Base-by-base conservation (phyloP, 1,140 invertebrate species). In the Spodoptera frugiperda region DNA sequence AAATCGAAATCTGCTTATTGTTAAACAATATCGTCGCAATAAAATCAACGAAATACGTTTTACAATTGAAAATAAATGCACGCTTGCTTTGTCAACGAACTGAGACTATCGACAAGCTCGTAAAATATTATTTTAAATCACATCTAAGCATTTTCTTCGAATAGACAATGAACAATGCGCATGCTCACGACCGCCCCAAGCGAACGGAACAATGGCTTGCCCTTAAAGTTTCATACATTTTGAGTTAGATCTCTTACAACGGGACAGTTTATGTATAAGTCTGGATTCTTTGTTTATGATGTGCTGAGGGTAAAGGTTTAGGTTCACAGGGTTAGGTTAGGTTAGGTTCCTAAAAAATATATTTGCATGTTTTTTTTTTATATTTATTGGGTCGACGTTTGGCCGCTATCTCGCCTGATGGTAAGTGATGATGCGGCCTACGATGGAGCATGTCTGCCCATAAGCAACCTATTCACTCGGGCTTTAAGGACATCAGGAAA, bases 151-250 rank as follows among this genome's bases (percentile, higher is more conserved):
- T 88, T 85, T 25, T 81, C 82, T 84, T 44, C 48, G 85, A 80
- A 86, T 84, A 88, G 84, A 90, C 89, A 91, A 91, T 91, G 83
- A 82, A 91, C 89, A 91, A 89, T 89, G 87, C 75, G 78, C 84
- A 89, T 89, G 87, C 75, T 77, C 84, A 85, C 82, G 82, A 85
- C 75, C 71, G 87, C 86, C 82, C 77, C 71, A 76, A 71, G 85
- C 78, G 11, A 54, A 15, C 76, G 53, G 80, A 85, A 90, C 89
- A 89, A 89, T 87, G 82, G 84, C 48, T 10, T 49, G 44, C 67
- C 51, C 71, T 73, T 51, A 74, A 39, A 48, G 61, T 74, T 74
- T 74, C 33, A 39, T 57, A 65, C 39, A 12, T 80, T 39, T 76
- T 59, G 53, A 54, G 25, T 65, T 57, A 71, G 39, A 72, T 71